phyloP scores from a whole-genome alignment of 2,888 invertebrate species.

The Latrodectus hesperus region DNA sequence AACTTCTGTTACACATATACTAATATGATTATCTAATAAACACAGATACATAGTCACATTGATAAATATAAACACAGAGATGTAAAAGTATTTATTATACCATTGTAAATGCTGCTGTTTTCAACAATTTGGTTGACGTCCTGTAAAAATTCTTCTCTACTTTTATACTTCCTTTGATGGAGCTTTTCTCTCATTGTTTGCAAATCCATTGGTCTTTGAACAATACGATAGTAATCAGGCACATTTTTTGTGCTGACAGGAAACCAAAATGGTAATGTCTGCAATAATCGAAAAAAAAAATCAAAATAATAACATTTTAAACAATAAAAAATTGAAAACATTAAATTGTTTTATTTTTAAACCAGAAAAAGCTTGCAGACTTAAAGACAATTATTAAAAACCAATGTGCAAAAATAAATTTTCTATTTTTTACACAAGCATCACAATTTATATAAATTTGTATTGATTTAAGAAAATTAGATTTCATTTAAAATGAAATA shows the following conservation, averaged over 20 bases:
- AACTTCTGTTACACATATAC: no score
- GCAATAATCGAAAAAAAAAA: neutral
- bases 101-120: slow-evolving; percentile 95
- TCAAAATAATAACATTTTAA: neutral
- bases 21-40: no score
- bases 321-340: no score
- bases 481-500: neutral
- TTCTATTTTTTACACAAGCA: neutral
- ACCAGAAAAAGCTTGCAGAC: neutral
- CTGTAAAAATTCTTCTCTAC: slow-evolving; percentile 93
- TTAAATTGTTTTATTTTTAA: neutral
- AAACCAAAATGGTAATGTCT: slow-evolving; percentile 88
- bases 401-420: neutral
- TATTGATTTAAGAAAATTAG: neutral
- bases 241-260: slow-evolving; percentile 96
- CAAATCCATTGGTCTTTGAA: slow-evolving; percentile 95
- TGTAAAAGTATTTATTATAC: slow-evolving; percentile 75
- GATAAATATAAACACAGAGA: no score
- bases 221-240: slow-evolving; percentile 94
- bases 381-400: neutral
- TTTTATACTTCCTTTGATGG: slow-evolving; percentile 91
- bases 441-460: neutral
- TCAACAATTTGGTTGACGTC: slow-evolving; percentile 97
- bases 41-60: no score
- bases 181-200: slow-evolving; percentile 95